Conservation (phyloP, 2,888 invertebrate genomes). For the Caenorhabditis becei region DNA sequence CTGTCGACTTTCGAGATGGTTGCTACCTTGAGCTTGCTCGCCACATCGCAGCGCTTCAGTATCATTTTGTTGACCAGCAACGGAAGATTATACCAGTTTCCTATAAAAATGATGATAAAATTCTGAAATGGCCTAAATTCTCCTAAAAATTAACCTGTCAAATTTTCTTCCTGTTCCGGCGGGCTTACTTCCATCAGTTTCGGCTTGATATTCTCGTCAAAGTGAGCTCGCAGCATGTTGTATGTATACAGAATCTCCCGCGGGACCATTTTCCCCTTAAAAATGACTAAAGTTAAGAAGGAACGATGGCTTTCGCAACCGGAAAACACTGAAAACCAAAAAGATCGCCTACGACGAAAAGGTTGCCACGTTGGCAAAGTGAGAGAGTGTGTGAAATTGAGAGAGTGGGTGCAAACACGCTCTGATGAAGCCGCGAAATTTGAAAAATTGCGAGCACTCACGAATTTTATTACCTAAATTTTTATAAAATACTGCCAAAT, state of each 20-base stretch:
- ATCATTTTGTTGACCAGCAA: neutral
- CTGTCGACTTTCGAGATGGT: neutral
- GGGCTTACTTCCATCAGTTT: neutral
- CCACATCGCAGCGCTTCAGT: neutral
- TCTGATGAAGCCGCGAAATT: neutral
- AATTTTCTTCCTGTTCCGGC: neutral
- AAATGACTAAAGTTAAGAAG: neutral
- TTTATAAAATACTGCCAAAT: no score
- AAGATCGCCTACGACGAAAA: neutral
- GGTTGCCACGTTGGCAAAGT: neutral
- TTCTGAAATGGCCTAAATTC: neutral
- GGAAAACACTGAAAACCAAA: neutral
- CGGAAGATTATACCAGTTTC: neutral
- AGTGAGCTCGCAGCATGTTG: neutral
- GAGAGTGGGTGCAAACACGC: neutral
- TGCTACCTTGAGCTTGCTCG: neutral
- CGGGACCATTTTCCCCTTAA: neutral
- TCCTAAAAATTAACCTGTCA: neutral
- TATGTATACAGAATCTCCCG: neutral
- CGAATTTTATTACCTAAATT: no score
- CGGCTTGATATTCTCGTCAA: neutral
- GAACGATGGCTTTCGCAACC: no score
- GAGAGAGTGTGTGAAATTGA: slow-evolving; percentile 15
- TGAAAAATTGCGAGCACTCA: no score
- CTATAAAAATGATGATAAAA: neutral